Evolutionary conservation across 2,797 vertebrate genomes (phyloP), one percentile per base, ranked within the genome.

Genomic region (Balearica regulorum): DNA sequence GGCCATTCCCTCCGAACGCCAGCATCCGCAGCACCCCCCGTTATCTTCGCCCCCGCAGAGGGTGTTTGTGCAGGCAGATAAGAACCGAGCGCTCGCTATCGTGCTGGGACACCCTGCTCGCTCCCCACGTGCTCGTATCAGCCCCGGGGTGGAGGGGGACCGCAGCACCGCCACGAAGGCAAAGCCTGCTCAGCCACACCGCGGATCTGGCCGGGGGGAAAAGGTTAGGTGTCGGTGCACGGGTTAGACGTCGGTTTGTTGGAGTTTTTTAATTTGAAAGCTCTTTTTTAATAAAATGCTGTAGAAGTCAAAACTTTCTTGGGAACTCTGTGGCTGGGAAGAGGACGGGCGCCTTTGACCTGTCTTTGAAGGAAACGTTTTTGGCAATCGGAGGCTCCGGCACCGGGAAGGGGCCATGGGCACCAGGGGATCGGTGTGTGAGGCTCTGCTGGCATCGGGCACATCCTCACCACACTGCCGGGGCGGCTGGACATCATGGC

Each of bases 171-270:
- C n/a, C 1, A 1, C 12, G 5, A 55, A 0, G 0, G 91, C 78
- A 84, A 65, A 85, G 54, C 82, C 3, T 0, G 0, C 78, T 35
- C 35, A 3, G 57, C 22, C 66, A 13, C 1, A 0, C n/a, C 8
- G 1, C 1, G 0, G 66, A 44, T 5, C 2, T 0, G 0, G 22
- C 2, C 1, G 0, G 25, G 49, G 49, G 29, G 16, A 78, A n/a
- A n/a, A 21, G 1, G 5, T 6, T 11, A 14, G 20, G 54, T 31
- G 84, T 3, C 0, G 0, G 11, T 5, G 10, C 0, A 1, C 0
- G 2, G 73, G 49, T 58, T 3, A 55, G 18, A 43, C 0, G 3
- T 22, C 0, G 4, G 4, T 71, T 19, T 31, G 18, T 13, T 44
- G n/a, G 44, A 33, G 16, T 26, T 62, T 54, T 51, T 55, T 16